These are phyloP conservation scores for Oceanites oceanicus DNA, from an alignment of 2,113 vertebrate genomes.

Conservation along the genomic window DNA sequence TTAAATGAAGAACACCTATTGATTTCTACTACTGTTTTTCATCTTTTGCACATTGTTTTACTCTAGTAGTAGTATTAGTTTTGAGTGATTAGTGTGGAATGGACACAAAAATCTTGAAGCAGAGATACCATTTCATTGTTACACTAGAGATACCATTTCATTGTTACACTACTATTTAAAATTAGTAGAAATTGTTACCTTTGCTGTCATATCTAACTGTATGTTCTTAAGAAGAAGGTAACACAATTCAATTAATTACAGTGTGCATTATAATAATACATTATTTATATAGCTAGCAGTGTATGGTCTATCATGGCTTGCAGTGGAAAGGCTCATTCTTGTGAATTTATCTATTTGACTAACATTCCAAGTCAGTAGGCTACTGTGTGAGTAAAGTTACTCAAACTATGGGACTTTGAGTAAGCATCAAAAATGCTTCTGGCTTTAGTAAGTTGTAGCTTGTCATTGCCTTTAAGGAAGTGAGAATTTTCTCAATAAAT, in stretches of 20 bases:
- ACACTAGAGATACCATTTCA: neutral
- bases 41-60: neutral
- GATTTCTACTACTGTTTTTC: neutral
- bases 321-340: neutral
- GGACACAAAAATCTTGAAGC: neutral
- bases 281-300: neutral
- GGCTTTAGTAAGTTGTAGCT: neutral
- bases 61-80: neutral
- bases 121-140: neutral
- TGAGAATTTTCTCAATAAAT: neutral
- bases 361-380: neutral
- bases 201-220: neutral
- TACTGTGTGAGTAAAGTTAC: neutral
- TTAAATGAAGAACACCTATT: neutral
- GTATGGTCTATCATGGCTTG: neutral
- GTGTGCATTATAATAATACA: neutral
- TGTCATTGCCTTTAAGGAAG: neutral
- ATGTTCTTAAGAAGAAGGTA: neutral
- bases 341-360: neutral
- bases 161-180: neutral
- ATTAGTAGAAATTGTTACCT: neutral
- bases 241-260: neutral
- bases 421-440: neutral
- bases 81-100: neutral
- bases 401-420: neutral